Evolutionary conservation across 30 jellyfish, hydroid and myxozoan genomes (phyloP), one percentile per base, ranked within the genome.

Genomic region (Aurelia aurita): DNA sequence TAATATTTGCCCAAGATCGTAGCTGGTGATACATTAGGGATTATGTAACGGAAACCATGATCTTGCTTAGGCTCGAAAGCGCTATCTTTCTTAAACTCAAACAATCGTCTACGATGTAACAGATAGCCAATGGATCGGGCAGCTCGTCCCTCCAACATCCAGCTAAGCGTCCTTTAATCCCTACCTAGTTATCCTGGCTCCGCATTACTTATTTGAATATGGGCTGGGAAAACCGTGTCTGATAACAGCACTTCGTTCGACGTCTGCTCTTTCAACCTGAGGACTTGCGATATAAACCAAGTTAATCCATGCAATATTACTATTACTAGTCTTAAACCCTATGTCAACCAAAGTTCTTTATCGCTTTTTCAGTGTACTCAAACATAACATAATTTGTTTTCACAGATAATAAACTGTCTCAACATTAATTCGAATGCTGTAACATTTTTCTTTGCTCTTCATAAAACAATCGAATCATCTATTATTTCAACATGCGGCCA

Each of bases 181-280:
- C 71, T n/a, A 26, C 47, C 69, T 82, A 82, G 91, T 71, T 82
- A 82, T 28, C 34, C 27, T 82, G 91, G 91, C 91, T 67, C 91
- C 91, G 73, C 70, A 21, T 54, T 51, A 68, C 75, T 69, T 67
- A 82, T 46, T 29, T 68, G 91, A 68, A 69, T 82, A 82, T 69
- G 43, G 91, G 85, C 91, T 68, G 91, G 91, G 91, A 82, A 82
- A 82, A 57, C 85, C 85, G 82, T 82, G 78, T 82, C 91, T 82
- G 76, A 64, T 29, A 53, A 73, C 77, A 69, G 80, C 91, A 82
- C 91, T 82, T 82, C 91, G 91, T 82, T 82, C 79, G 61, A 31
- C 66, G 18, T 82, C 91, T 82, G 91, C 85, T 12, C 44, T 54
- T 43, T 59, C 74, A 46, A 43, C 85, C 44, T 58, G 53, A 80